Conservation (phyloP, 2,113 vertebrate genomes). For the Sporophila hypoxantha region DNA sequence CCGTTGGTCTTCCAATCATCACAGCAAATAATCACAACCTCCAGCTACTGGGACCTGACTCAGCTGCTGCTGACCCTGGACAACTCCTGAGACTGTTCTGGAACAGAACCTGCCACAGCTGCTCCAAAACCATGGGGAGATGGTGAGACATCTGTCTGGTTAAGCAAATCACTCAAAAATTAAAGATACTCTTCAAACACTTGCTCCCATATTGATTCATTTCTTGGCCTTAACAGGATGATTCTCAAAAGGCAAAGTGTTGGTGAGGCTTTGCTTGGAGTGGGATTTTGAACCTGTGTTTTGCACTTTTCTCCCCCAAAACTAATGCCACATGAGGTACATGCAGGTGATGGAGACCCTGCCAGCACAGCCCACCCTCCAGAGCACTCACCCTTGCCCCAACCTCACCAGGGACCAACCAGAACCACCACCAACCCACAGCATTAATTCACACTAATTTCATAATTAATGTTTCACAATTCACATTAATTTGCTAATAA, state of each 20-base stretch:
- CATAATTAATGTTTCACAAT: too few species aligned
- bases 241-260: neutral
- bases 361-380: neutral
- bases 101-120: neutral
- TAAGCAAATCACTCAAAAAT: neutral
- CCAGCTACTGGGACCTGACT: neutral
- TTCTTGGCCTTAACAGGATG: neutral
- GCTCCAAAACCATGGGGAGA: neutral
- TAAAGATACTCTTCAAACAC: neutral
- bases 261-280: neutral
- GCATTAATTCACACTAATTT: accelerated
- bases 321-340: neutral
- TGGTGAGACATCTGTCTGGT: neutral
- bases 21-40: neutral
- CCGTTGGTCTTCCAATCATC: neutral
- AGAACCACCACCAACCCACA: neutral
- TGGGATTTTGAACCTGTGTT: neutral
- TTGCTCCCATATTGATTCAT: neutral
- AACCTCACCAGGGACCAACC: neutral
- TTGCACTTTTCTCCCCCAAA: neutral
- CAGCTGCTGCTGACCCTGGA: neutral
- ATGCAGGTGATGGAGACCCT: neutral
- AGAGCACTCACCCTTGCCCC: neutral
- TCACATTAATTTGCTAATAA: neutral
- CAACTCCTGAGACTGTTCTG: neutral